phyloP scores from a whole-genome alignment of 2,888 invertebrate species.

The Psylliodes chrysocephalus region DNA sequence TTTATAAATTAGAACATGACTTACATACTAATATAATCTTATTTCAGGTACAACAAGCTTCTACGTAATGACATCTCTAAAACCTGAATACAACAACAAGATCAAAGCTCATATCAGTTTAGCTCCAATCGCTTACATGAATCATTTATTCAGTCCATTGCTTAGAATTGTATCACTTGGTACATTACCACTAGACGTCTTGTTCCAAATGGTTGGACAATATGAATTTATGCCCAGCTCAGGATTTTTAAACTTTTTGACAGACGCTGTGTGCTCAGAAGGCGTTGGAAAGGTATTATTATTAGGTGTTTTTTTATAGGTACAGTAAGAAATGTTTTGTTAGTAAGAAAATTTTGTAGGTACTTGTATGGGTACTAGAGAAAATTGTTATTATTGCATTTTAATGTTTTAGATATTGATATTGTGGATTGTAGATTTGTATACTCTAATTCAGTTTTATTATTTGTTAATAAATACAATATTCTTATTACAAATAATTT shows the following conservation, averaged over 20 bases:
- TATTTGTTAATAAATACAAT: no score
- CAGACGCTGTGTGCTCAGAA: slow-evolving; percentile 21
- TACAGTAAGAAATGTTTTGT: no score
- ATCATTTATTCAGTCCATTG: slow-evolving; percentile 64
- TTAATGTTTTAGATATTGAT: no score
- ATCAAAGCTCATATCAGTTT: slow-evolving; percentile 74
- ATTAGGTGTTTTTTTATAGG: no score
- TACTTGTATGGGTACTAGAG: no score
- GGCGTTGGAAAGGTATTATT: slow-evolving; percentile 16
- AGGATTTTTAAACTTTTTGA: slow-evolving; percentile 60
- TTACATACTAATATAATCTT: no score
- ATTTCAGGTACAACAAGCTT: slow-evolving; percentile 68
- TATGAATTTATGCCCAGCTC: slow-evolving; percentile 73
- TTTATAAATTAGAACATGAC: no score
- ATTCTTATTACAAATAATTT: background rate
- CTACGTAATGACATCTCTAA: slow-evolving; percentile 73
- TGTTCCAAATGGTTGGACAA: slow-evolving; percentile 58
- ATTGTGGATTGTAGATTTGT: no score
- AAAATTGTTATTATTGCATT: no score
- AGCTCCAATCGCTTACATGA: slow-evolving; percentile 76
- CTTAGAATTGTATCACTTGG: slow-evolving; percentile 51
- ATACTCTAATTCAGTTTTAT: no score
- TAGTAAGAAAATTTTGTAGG: no score
- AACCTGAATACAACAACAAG: slow-evolving; percentile 75
- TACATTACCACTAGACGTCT: slow-evolving; percentile 39